These are phyloP conservation scores for Metacarcinus magister DNA, from an alignment of 2,888 invertebrate species.

Conservation along the genomic window DNA sequence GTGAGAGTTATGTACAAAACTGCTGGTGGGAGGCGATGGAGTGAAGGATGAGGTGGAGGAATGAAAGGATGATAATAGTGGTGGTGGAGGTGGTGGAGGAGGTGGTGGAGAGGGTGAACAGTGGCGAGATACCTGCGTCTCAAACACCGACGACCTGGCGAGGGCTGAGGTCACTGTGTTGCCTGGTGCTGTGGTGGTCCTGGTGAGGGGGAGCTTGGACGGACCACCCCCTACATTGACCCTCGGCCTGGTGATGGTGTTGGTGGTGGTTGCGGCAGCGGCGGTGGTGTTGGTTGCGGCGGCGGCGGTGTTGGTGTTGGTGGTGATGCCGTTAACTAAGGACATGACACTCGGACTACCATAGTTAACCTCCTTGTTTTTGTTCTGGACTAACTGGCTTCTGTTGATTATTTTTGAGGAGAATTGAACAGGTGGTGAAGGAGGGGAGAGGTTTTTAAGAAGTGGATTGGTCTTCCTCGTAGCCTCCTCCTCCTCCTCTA, in stretches of 20 bases:
- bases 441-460: not conserved
- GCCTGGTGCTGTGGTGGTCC: not conserved
- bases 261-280: not conserved
- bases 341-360: not conserved
- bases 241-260: not conserved
- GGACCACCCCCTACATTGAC: not conserved
- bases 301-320: not conserved
- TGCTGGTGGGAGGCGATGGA: conserved; percentile 39
- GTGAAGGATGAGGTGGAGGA: conserved; percentile 53
- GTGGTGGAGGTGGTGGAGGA: conserved; percentile 61
- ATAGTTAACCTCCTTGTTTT: not conserved
- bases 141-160: not conserved
- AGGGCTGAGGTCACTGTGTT: not conserved
- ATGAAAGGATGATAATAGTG: not conserved
- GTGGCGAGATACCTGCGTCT: conserved; percentile 73
- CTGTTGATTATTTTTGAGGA: conserved; percentile 73
- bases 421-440: conserved; percentile 40
- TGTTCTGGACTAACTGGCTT: conserved; percentile 28
- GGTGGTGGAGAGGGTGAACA: conserved; percentile 60
- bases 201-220: not conserved
- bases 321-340: not conserved
- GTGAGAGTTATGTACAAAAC: conserved; percentile 29
- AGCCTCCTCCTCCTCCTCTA: not conserved
- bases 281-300: not conserved
- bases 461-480: not conserved